Evolutionary conservation across 2,888 invertebrate species (phyloP).

Genomic region (Tenthredo scrophulariae): DNA sequence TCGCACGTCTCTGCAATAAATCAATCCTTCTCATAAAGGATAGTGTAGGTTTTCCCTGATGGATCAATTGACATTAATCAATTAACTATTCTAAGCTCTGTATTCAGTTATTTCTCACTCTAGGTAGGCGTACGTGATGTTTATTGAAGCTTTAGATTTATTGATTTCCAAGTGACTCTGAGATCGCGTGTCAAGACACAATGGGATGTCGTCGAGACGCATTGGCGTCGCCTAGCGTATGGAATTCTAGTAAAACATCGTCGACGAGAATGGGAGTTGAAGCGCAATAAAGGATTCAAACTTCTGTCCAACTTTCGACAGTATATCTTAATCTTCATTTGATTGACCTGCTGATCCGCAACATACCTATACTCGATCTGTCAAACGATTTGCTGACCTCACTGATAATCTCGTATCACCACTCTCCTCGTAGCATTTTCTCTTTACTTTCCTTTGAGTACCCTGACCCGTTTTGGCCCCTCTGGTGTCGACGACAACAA

Average conservation of each 20-base stretch:
- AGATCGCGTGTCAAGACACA: constrained; percentile 8
- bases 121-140: background rate
- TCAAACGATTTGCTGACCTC: constrained; percentile 40
- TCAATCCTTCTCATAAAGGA: background rate
- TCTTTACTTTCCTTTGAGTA: constrained; percentile 60
- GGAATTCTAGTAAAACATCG: background rate
- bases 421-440: constrained; percentile 45
- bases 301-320: background rate
- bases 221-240: background rate
- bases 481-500: constrained; percentile 39
- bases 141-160: background rate
- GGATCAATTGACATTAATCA: background rate
- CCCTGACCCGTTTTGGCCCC: constrained; percentile 49
- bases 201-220: background rate
- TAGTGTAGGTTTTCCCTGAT: background rate
- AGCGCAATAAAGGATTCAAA: background rate
- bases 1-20: background rate
- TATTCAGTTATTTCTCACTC: background rate
- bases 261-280: background rate
- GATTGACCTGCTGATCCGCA: constrained; percentile 8
- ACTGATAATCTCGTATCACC: constrained; percentile 36
- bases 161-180: background rate
- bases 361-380: constrained; percentile 26
- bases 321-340: background rate
- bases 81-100: background rate